phyloP scores from a whole-genome alignment of 1,140 invertebrate species.

The Neuroterus valhalla region DNA sequence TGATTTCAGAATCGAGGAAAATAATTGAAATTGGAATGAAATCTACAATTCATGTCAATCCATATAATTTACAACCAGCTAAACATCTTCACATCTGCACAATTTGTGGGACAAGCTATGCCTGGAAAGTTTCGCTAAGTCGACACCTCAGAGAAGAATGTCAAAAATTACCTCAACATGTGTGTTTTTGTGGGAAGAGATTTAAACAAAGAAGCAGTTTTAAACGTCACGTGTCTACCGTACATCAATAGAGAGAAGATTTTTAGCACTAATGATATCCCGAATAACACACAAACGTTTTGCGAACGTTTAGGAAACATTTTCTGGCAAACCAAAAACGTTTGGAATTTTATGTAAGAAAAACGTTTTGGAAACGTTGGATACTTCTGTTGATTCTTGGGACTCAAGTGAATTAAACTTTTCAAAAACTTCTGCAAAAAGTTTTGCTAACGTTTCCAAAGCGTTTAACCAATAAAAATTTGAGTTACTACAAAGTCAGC shows the following conservation, averaged over 20 bases:
- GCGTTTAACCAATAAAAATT: no score
- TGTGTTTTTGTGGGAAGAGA: constrained; percentile 67
- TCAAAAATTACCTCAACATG: constrained; percentile 63
- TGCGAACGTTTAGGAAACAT: no score
- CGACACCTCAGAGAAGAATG: constrained; percentile 71
- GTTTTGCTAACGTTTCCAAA: no score
- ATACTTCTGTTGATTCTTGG: no score
- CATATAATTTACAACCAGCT: neutral
- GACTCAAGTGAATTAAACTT: no score
- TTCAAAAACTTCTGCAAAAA: no score
- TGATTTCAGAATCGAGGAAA: constrained; percentile 3
- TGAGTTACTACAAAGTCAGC: no score
- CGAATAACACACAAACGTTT: no score
- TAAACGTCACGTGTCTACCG: constrained; percentile 48
- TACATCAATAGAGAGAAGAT: constrained; percentile 31
- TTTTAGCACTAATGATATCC: neutral
- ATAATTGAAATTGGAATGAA: no score
- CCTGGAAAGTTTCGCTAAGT: constrained; percentile 46
- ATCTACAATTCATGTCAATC: neutral
- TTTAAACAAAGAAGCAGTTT: constrained; percentile 73
- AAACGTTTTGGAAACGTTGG: no score
- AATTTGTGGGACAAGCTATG: constrained; percentile 49
- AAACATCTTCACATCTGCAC: constrained; percentile 47
- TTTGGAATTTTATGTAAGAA: no score
- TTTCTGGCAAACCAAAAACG: no score